These are phyloP conservation scores for Xestia sexstrigata DNA, from an alignment of 2,888 invertebrate species.

Conservation along the genomic window DNA sequence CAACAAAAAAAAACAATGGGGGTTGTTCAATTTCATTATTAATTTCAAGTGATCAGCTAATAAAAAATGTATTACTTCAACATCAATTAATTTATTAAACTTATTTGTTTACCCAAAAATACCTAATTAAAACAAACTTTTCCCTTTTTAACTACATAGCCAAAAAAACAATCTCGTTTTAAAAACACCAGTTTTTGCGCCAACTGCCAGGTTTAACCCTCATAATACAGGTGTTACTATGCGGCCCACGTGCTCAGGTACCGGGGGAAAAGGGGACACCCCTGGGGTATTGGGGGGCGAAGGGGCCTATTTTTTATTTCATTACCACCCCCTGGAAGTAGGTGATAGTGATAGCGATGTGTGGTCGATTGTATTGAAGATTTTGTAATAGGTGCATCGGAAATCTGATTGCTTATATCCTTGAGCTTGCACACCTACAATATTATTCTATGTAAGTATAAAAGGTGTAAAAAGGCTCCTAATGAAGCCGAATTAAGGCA, in stretches of 20 bases:
- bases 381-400: conserved; percentile 2
- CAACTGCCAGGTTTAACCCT: conserved; percentile 31
- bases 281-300: conserved; percentile 34
- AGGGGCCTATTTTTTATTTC: conserved; percentile 72
- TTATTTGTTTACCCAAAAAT: neutral
- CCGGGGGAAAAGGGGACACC: conserved; percentile 41
- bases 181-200: conserved; percentile 31
- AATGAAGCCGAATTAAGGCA: too few species aligned
- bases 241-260: conserved; percentile 70
- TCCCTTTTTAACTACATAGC: neutral
- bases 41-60: too few species aligned
- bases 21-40: too few species aligned
- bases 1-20: too few species aligned
- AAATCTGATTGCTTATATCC: too few species aligned
- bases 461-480: too few species aligned
- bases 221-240: conserved; percentile 70
- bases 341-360: conserved; percentile 66
- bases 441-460: too few species aligned
- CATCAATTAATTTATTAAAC: neutral
- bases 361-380: conserved; percentile 32
- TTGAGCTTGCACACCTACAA: too few species aligned
- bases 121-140: neutral
- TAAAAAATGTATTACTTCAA: neutral
- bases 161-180: conserved; percentile 14
- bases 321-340: conserved; percentile 72